Percentiles rank a stretch among this genome's conserved stretches.
Conservation (phyloP, 2,888 invertebrate genomes). For the Heteropelma amictum region DNA sequence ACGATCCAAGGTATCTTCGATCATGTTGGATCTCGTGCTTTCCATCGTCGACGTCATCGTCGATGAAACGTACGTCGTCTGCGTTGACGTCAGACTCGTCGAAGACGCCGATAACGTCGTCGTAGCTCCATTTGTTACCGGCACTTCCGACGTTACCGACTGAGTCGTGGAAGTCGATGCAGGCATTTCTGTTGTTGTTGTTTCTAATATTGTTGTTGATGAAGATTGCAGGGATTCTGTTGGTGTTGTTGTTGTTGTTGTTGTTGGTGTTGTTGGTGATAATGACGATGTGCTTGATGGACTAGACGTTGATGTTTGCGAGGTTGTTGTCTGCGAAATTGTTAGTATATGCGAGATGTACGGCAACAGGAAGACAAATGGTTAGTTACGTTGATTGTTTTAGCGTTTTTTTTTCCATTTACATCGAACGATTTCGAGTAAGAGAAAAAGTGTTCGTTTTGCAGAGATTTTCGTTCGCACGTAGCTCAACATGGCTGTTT, state of each 20-base stretch:
- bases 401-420: constrained; percentile 32
- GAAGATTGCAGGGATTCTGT: constrained; percentile 59
- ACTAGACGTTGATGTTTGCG: constrained; percentile 62
- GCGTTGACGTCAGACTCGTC: constrained; percentile 32
- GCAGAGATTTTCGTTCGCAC: constrained; percentile 11
- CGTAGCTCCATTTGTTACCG: constrained; percentile 55
- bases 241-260: constrained; percentile 63
- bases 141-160: constrained; percentile 50
- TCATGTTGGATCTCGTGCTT: constrained; percentile 58
- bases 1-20: constrained; percentile 61
- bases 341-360: constrained; percentile 77
- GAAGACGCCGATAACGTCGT: constrained; percentile 53
- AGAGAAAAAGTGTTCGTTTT: constrained; percentile 42
- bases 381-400: constrained; percentile 77
- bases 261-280: constrained; percentile 62
- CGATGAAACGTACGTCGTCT: constrained; percentile 48
- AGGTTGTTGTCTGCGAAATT: constrained; percentile 75
- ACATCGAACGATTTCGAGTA: constrained; percentile 43
- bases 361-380: constrained; percentile 68
- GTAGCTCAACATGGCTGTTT: constrained; percentile 10
- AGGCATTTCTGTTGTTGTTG: constrained; percentile 61
- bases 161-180: constrained; percentile 73
- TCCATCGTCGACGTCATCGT: constrained; percentile 58
- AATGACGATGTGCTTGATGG: constrained; percentile 48
- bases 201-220: constrained; percentile 61